Base-by-base conservation (phyloP, 2,888 invertebrate genomes). In the Mimas tiliae region DNA sequence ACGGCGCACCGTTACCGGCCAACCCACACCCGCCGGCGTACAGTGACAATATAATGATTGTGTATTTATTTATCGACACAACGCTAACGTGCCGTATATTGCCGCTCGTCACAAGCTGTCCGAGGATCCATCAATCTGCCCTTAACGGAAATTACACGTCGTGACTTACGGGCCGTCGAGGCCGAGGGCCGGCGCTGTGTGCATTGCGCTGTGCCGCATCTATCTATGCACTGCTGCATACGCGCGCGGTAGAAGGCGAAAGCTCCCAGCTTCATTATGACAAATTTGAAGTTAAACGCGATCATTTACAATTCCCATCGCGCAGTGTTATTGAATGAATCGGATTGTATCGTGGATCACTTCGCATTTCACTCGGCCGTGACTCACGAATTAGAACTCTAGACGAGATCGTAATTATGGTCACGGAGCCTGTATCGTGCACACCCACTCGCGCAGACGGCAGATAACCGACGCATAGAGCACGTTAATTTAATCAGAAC, bases 351-450 rank as follows among this genome's bases (percentile, higher is more conserved):
- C 86, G 82, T 84, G 86, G 85, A 71, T 84, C 80, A 51, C 63
- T 38, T 86, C 86, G 90, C 88, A 88, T 91, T 90, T 90, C 88
- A 86, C 86, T 83, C 80, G 83, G 80, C 89, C 92, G 93, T 92
- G 93, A 92, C 90, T 91, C 93, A 93, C 92, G 92, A 92, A 91
- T 91, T 91, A 92, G 90, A 91, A 82, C 90, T 89, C 74, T 11
- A 82, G 83, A 79, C 83, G 84, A 90, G 89, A 90, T 89, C 84
- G 87, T 89, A 90, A 92, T 90, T 91, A 92, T 84, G 81, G 82
- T 80, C 81, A 80, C 81, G 11, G 42, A 86, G 84, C 84, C 27
- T 88, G 90, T 89, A 88, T 88, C 87, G 89, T 89, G 90, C 84
- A 86, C 86, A 87, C 86, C 87, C 86, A 88, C 85, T 84, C 83